A percentile compares a stretch with the other conserved stretches of the same genome.
These are phyloP conservation scores for Bacillus rossius DNA, from an alignment of 1,140 invertebrate species.

Conservation along the genomic window DNA sequence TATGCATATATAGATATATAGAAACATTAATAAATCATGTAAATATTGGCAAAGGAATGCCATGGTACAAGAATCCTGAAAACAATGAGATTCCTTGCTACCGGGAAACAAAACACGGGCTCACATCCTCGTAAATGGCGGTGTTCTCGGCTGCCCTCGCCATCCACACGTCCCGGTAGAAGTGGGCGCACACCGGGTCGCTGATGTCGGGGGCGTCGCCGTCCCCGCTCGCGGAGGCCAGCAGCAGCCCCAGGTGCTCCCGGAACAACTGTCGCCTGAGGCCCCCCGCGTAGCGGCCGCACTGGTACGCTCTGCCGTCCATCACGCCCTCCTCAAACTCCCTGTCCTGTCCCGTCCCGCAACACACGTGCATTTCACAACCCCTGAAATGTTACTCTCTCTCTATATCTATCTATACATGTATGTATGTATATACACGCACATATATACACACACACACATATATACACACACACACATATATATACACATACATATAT, in stretches of 20 bases:
- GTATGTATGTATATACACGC: constrained; percentile 4
- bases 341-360: constrained; percentile 69
- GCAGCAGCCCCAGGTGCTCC: constrained; percentile 73
- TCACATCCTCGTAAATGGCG: constrained; percentile 78
- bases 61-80: no score
- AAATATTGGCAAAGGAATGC: no score
- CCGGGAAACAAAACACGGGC: constrained; percentile 5
- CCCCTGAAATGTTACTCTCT: constrained; percentile 10
- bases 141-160: constrained; percentile 73
- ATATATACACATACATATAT: no score
- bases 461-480: no score
- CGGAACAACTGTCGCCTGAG: constrained; percentile 80
- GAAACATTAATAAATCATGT: no score
- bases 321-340: constrained; percentile 72
- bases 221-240: constrained; percentile 38
- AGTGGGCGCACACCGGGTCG: constrained; percentile 68
- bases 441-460: constrained; percentile 15
- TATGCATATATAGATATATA: no score
- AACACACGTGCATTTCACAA: constrained; percentile 9
- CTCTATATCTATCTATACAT: no score
- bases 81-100: no score
- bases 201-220: constrained; percentile 49
- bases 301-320: constrained; percentile 71
- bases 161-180: constrained; percentile 80
- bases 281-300: constrained; percentile 78